phyloP scores from a whole-genome alignment of 2,113 vertebrate species.

The Onychorhynchus coronatus region DNA sequence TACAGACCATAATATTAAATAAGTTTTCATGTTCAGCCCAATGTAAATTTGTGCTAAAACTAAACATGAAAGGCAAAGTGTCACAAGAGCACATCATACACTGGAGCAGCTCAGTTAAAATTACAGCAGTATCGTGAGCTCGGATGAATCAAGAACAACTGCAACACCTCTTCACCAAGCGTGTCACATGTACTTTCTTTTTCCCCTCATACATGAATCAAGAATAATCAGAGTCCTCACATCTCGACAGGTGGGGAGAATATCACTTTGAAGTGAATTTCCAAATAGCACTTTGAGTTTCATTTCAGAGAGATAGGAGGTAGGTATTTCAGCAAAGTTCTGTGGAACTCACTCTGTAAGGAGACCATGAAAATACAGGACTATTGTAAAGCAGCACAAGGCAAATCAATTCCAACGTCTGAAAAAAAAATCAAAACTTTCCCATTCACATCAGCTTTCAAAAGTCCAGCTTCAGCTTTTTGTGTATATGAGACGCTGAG shows the following conservation, averaged over 20 bases:
- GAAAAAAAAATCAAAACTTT: not conserved
- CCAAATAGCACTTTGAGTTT: not conserved
- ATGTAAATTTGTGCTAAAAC: conserved; percentile 3
- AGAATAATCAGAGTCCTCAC: not conserved
- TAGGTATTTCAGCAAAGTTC: not conserved
- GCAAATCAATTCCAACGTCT: not conserved
- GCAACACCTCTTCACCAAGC: not conserved
- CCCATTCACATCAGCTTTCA: not conserved
- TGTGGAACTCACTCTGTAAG: not conserved
- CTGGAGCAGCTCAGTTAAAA: not conserved
- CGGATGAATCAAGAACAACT: not conserved
- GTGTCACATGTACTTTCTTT: not conserved
- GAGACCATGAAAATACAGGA: not conserved
- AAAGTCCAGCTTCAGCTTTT: not conserved
- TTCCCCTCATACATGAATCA: not conserved
- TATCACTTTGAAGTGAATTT: not conserved
- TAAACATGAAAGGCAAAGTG: not conserved
- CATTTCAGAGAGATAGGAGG: not conserved
- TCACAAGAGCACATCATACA: not conserved
- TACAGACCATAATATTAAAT: not conserved
- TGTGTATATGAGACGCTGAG: not conserved
- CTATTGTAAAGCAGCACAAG: not conserved
- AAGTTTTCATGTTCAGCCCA: not conserved
- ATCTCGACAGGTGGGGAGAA: not conserved
- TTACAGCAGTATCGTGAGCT: not conserved